Evolutionary conservation across 2,113 vertebrate genomes (phyloP), one percentile per base, ranked within the genome.

Genomic region (Apistogramma diplotaenia): DNA sequence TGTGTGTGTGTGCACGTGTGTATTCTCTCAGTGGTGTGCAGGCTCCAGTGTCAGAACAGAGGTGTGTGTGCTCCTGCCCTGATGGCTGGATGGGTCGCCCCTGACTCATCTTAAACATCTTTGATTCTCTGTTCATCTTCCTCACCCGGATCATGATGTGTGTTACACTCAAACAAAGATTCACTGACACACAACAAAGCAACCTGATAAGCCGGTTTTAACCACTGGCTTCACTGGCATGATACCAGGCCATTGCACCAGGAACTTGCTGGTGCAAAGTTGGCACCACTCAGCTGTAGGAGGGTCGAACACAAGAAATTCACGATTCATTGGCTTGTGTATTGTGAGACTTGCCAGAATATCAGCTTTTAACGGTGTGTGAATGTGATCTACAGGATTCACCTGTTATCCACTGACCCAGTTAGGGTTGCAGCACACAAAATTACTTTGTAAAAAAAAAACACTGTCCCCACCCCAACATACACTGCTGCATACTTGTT

Each of bases 41-140:
- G 97, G 90, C 95, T 98, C 85, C 97, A 96, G 0, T 99, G 98
- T 92, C 97, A 99, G 93, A 99, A 99, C 2, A 98, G 98, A 51
- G 98, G 98, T 1, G 4, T 96, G 87, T 99, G 98, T 75, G 98
- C 77, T 96, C 96, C 0, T 99, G 98, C 74, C 96, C 95, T 0
- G 96, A 98, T 0, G 98, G 98, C 59, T 99, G 98, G 98, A 99
- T 98, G 97, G 98, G 98, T 9, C 96, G 96, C 25, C 96, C 98
- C 11, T 99, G 98, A 10, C 7, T 3, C 23, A 3, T 18, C 10
- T 4, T 49, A 18, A 29, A 65, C 16, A 15, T 12, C 6, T 54
- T 18, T 35, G 29, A 70, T 70, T 70, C n/a, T n/a, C 25, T 1
- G 15, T 2, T 29, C 23, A 16, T 6, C 6, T 56, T 25, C 13